Evolutionary conservation across 2,888 invertebrate species (phyloP).

Genomic region (Callyntrura sp.): DNA sequence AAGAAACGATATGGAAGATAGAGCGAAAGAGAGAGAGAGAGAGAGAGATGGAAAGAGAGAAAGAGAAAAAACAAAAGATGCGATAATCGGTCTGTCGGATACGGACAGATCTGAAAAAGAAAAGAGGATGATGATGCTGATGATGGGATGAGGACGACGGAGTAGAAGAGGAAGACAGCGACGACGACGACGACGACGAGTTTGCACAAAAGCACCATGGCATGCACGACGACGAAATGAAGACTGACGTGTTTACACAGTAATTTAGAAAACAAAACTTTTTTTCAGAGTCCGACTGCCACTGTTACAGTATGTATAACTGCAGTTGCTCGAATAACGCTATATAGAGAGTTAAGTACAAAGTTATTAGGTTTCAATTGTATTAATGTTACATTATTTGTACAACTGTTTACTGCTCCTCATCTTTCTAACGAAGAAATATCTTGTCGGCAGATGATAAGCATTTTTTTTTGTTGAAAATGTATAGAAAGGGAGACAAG

Average conservation of each 20-base stretch:
- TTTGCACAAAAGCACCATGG: constrained; percentile 60
- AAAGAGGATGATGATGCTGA: constrained; percentile 14
- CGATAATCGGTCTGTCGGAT: constrained; percentile 34
- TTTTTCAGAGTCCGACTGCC: constrained; percentile 8
- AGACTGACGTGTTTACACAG: constrained; percentile 70
- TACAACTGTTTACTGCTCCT: constrained; percentile 60
- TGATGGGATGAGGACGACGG: too few relatives aligned
- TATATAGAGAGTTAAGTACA: not conserved
- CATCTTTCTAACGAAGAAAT: not conserved
- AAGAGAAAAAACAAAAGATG: not conserved
- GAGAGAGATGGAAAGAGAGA: not conserved
- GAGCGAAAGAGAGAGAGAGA: too few relatives aligned
- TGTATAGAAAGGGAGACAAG: constrained; percentile 69
- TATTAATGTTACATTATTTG: constrained; percentile 63
- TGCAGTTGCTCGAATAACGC: too few relatives aligned
- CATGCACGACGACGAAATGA: constrained; percentile 49
- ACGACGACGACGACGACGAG: constrained; percentile 52
- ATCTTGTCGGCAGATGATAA: constrained; percentile 67
- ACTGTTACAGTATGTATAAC: constrained; percentile 23
- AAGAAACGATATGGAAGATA: too few relatives aligned
- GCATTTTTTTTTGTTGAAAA: constrained; percentile 58
- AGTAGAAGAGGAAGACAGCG: too few relatives aligned
- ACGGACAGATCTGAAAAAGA: constrained; percentile 30
- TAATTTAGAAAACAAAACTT: constrained; percentile 66
- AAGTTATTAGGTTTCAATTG: constrained; percentile 47